phyloP scores from a whole-genome alignment of 2,113 vertebrate species.

The Gulo gulo region DNA sequence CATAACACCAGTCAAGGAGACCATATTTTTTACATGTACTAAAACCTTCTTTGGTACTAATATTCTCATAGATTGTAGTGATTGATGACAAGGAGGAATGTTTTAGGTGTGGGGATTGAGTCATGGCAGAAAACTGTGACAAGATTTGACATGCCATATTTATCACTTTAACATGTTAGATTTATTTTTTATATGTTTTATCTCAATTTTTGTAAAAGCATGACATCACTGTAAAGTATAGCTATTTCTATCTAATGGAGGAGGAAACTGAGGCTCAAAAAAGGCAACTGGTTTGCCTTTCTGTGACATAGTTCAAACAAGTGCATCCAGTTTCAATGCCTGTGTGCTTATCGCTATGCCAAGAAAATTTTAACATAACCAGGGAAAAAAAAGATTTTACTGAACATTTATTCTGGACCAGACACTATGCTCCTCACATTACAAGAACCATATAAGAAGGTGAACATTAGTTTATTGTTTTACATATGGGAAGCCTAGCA shows the following conservation, averaged over 20 bases:
- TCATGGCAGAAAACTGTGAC: not conserved
- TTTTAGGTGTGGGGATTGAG: not conserved
- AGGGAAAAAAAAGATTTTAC: not conserved
- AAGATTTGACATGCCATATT: not conserved
- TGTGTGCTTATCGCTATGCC: not conserved
- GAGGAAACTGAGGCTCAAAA: not conserved
- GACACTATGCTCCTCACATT: not conserved
- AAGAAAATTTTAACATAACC: not conserved
- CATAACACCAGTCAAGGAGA: not conserved
- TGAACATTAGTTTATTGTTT: not conserved
- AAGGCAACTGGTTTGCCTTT: not conserved
- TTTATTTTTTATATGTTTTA: not conserved
- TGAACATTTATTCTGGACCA: not conserved
- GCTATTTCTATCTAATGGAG: not conserved
- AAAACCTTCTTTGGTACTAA: not conserved
- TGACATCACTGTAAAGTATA: not conserved
- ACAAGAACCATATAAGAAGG: not conserved
- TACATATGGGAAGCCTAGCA: not conserved
- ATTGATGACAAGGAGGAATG: not conserved
- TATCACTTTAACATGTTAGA: not conserved
- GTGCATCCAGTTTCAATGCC: not conserved
- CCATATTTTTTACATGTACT: not conserved
- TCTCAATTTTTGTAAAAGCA: not conserved
- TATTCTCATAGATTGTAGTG: not conserved
- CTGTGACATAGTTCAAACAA: not conserved